phyloP scores from a whole-genome alignment of 2,113 vertebrate genomes.

The Arizona elegans region DNA sequence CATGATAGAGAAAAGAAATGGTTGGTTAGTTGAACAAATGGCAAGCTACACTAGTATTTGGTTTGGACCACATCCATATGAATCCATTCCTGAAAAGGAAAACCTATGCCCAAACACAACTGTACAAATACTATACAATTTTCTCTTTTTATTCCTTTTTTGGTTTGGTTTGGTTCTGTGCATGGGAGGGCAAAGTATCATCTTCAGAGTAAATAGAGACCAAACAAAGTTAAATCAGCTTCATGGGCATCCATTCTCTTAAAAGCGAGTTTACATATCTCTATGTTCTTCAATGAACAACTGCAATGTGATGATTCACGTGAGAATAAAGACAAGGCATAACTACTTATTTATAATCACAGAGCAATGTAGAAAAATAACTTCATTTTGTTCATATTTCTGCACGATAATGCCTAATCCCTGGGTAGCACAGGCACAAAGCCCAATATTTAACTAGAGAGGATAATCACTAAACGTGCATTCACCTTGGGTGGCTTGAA shows the following conservation, averaged over 20 bases:
- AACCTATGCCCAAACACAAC: not conserved
- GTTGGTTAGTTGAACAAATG: not conserved
- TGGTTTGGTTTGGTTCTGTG: not conserved
- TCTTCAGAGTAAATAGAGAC: not conserved
- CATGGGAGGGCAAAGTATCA: not conserved
- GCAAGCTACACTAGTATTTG: not conserved
- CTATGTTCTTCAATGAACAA: not conserved
- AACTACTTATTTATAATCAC: not conserved
- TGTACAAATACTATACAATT: not conserved
- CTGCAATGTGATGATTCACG: not conserved
- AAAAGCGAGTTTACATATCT: not conserved
- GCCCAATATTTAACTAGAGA: not conserved
- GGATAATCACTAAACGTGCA: not conserved
- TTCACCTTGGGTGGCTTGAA: conserved; percentile 72
- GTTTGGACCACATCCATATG: not conserved
- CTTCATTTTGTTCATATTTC: not conserved
- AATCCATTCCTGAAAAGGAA: not conserved
- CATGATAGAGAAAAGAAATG: not conserved
- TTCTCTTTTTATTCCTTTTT: not conserved
- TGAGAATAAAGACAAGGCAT: not conserved
- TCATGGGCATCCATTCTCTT: not conserved
- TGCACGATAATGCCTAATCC: not conserved
- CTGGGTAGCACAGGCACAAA: not conserved
- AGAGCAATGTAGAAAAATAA: not conserved
- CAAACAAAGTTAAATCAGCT: not conserved